Conservation (phyloP, 2,113 vertebrate species). For the Caranx ignobilis region DNA sequence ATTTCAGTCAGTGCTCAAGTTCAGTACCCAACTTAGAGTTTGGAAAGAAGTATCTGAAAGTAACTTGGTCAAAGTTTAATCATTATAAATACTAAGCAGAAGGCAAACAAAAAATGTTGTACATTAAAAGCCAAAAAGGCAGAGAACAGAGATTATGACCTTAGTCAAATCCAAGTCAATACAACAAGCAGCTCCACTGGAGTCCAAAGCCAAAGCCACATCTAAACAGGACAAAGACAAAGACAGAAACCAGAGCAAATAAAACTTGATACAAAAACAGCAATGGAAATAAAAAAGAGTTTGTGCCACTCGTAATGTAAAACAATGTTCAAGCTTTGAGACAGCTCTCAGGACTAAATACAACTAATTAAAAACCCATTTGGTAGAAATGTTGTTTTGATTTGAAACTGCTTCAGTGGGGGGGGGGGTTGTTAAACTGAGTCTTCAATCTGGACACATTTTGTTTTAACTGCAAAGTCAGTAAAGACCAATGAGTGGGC, state of each 20-base stretch:
- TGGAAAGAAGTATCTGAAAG: slow-evolving; percentile 22
- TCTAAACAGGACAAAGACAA: background rate
- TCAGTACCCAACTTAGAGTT: background rate
- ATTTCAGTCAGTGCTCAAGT: background rate
- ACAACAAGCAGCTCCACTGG: slow-evolving; percentile 2
- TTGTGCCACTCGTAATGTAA: background rate
- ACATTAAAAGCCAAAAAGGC: background rate
- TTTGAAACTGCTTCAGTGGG: background rate
- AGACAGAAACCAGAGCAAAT: slow-evolving; percentile 13
- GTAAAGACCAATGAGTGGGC: background rate
- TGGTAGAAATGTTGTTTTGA: background rate
- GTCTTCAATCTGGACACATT: background rate
- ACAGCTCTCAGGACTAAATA: background rate
- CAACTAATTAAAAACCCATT: background rate
- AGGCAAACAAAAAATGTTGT: background rate
- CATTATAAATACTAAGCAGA: slow-evolving; percentile 17
- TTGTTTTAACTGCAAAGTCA: background rate
- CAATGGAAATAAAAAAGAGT: background rate
- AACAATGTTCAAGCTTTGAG: background rate
- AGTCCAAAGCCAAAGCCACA: slow-evolving; percentile 15
- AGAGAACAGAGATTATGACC: background rate
- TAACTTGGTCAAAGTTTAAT: background rate
- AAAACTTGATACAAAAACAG: slow-evolving; percentile 16
- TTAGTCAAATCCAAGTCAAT: background rate
- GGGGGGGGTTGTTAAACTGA: background rate